Evolutionary conservation across 2,888 invertebrate species (phyloP).

Genomic region (Drosophila birchii): DNA sequence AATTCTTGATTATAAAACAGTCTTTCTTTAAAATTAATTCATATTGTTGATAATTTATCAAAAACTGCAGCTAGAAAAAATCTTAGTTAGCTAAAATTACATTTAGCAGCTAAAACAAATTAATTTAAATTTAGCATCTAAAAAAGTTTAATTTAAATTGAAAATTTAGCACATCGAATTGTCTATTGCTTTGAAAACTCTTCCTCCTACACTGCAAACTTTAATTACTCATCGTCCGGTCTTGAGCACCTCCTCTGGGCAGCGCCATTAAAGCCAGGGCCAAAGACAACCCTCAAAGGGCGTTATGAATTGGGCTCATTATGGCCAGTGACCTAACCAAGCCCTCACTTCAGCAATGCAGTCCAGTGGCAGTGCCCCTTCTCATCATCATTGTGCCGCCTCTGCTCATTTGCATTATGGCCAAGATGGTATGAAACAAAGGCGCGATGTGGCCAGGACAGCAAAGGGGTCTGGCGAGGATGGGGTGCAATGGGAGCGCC

Average conservation of each 20-base stretch:
- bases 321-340: slow-evolving; percentile 44
- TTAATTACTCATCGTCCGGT: slow-evolving; percentile 10
- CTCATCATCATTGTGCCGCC: background rate
- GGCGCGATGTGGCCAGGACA: slow-evolving; percentile 4
- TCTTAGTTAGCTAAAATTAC: too few relatives aligned
- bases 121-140: too few relatives aligned
- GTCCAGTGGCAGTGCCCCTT: slow-evolving; percentile 5
- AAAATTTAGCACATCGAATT: background rate
- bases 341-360: slow-evolving; percentile 27
- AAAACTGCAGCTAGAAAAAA: background rate
- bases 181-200: background rate
- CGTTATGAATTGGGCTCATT: slow-evolving; percentile 51
- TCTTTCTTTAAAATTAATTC: background rate
- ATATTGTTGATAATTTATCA: background rate
- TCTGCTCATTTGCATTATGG: slow-evolving; percentile 42
- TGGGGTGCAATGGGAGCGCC: slow-evolving; percentile 52
- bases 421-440: slow-evolving; percentile 25
- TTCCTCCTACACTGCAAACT: too few relatives aligned
- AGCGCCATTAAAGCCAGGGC: slow-evolving; percentile 3
- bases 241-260: background rate
- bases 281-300: slow-evolving; percentile 26
- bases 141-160: too few relatives aligned
- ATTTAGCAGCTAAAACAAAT: too few relatives aligned
- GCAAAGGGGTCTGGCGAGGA: slow-evolving; percentile 40
- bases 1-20: too few relatives aligned